Evolutionary conservation across 53 echinoderm and acorn worm species (phyloP), one percentile per base, ranked within the genome.

Genomic region (Holothuria scabra): DNA sequence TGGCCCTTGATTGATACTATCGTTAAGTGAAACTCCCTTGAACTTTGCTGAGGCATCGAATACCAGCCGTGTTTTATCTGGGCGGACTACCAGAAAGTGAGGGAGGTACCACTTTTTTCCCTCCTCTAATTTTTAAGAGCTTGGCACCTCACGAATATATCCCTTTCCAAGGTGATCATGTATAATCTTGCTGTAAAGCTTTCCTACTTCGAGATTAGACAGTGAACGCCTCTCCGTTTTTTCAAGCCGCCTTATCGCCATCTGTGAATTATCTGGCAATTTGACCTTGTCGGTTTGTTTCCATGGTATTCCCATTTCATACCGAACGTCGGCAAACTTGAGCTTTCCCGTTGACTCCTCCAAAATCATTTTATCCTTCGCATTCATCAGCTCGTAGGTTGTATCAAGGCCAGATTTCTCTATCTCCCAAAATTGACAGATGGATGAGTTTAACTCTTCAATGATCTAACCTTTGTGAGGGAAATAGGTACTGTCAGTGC

Each of bases 291-390:
- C 33, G 14, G 18, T 60, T 22, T 59, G 37, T 44, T 65, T 67
- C 83, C 83, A 66, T 5, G 83, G 83, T 35, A 83, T 12, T 26
- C 29, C 66, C 26, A 83, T 35, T 83, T 83, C n/a, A 38, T 83
- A 67, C 12, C 65, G 64, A 33, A 24, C 65, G 22, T 28, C 44
- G n/a, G 14, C 62, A 74, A 20, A 23, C 74, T 19, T 74, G 3
- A 74, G 21, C 10, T 21, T 74, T 22, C 38, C 21, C 48, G 14
- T 48, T 4, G 24, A 44, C 20, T 74, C 74, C 41, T 33, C 1
- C 46, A 74, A 20, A 7, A 74, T 25, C 13, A n/a, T n/a, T 22
- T 19, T 33, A 20, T 74, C 74, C 41, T 46, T 25, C n/a, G 46
- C 1, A 11, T 48, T 44, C 46, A 46, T 1, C 21, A 1, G 8